Base-by-base conservation (phyloP, 2,888 invertebrate species). In the Aproaerema taeniolella region DNA sequence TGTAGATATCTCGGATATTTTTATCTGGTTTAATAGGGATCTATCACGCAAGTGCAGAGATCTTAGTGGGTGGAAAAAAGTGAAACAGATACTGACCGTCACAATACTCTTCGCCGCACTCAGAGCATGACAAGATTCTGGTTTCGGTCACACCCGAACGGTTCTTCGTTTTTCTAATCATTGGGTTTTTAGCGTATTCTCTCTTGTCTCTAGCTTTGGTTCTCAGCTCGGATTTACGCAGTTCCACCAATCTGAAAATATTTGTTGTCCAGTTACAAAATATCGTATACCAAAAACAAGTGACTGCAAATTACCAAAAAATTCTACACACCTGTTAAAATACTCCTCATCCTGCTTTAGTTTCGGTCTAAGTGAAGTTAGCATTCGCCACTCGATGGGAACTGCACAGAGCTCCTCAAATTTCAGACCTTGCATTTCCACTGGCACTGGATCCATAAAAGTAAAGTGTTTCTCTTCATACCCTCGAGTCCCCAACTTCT, bases 351-450 rank as follows among this genome's bases (percentile, higher is more conserved):
- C 96, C 14, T 91, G 75, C 60, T 94, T 94, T 17, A 89, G 89
- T 70, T 95, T 95, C 0, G 96, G 96, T 53, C 96, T 87, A 16
- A 94, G 72, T n/a, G 94, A 92, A 9, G 96, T 96, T 41, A 97
- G 85, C 96, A 97, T 96, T 71, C 93, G 91, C 96, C 96, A 97
- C 66, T 95, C 95, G 46, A 97, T 97, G 25, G 94, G 91, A 11
- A 96, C 95, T 7, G 92, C 89, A 56, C 94, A 94, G 34, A 96
- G 80, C 57, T 96, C 96, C 33, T 90, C 90, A 54, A 95, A 88
- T 60, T 91, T 91, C 29, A 94, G 83, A 7, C 88, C 86, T 53
- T 88, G 89, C 96, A 96, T 95, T 70, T 95, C 95, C 0, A 88
- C 82, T 1, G 96, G 96, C 47, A 95, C 86, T 0, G 96, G 96